These are phyloP conservation scores for Globodera rostochiensis DNA, from an alignment of 1,140 invertebrate genomes.

Conservation along the genomic window DNA sequence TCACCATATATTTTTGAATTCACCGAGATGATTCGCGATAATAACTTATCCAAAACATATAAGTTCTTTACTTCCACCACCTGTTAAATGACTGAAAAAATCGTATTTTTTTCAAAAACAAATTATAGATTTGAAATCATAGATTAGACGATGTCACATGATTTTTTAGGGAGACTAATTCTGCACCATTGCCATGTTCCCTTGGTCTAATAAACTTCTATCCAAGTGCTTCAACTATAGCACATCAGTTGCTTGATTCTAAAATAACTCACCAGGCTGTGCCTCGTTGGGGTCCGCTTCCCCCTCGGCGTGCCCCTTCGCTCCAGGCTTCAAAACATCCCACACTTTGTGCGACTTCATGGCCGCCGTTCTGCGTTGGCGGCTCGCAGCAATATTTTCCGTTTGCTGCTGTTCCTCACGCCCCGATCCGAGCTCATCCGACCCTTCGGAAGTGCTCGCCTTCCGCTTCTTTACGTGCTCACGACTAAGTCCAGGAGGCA, in stretches of 20 bases:
- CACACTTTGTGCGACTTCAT: conserved; percentile 26
- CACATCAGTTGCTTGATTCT: neutral
- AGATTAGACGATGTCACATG: too few relatives aligned
- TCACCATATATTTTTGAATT: too few relatives aligned
- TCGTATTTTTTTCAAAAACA: too few relatives aligned
- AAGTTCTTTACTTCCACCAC: too few relatives aligned
- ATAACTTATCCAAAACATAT: too few relatives aligned
- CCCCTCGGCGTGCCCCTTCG: conserved; percentile 19
- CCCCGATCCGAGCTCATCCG: conserved; percentile 4
- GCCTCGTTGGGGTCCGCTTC: neutral
- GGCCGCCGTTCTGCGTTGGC: conserved; percentile 28
- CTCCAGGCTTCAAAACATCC: conserved; percentile 22
- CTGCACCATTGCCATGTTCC: too few relatives aligned
- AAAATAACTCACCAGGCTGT: neutral
- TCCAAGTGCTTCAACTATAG: neutral
- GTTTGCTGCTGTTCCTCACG: conserved; percentile 16
- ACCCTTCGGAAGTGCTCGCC: conserved; percentile 17
- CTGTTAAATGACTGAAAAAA: too few relatives aligned
- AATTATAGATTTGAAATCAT: too few relatives aligned
- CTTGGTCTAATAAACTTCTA: neutral
- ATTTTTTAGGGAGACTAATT: too few relatives aligned
- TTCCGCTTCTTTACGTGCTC: conserved; percentile 16
- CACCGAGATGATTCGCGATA: too few relatives aligned
- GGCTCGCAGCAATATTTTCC: conserved; percentile 11
- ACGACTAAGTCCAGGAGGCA: conserved; percentile 25